Conservation (phyloP, 2,113 vertebrate genomes). For the Tetrao urogallus region DNA sequence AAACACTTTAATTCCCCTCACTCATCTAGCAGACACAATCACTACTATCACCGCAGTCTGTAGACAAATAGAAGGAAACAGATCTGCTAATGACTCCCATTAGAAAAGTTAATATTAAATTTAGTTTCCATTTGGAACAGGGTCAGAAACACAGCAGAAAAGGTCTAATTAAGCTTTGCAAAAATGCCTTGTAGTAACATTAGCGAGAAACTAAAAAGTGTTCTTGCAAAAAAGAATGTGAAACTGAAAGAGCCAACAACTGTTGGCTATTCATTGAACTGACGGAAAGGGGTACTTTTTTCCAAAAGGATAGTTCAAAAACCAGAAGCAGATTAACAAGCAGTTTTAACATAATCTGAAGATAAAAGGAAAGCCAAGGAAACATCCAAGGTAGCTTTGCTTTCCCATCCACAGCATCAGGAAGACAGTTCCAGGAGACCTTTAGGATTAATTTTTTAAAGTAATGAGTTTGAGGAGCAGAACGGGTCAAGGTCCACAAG, state of each 20-base stretch:
- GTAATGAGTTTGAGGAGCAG: neutral
- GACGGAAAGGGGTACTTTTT: neutral
- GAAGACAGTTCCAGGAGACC: neutral
- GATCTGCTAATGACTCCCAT: slow-evolving; percentile 18
- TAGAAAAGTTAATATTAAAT: slow-evolving; percentile 35
- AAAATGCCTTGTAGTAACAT: neutral
- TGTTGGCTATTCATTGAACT: neutral
- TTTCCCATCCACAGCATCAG: neutral
- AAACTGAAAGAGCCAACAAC: neutral
- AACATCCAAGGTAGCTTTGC: neutral
- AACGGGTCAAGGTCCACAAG: neutral
- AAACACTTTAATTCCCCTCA: neutral
- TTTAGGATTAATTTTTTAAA: neutral
- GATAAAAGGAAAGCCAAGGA: neutral
- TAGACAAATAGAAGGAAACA: neutral
- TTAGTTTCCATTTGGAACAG: neutral
- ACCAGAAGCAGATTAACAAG: neutral
- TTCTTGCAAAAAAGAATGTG: neutral
- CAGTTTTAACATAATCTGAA: neutral
- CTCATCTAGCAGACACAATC: neutral
- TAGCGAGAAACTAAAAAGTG: neutral
- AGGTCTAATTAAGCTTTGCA: slow-evolving; percentile 21
- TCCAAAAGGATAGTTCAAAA: neutral
- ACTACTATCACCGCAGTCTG: neutral
- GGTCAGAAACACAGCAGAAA: neutral